Conservation (phyloP, 1,140 invertebrate species). For the Anastrepha obliqua region DNA sequence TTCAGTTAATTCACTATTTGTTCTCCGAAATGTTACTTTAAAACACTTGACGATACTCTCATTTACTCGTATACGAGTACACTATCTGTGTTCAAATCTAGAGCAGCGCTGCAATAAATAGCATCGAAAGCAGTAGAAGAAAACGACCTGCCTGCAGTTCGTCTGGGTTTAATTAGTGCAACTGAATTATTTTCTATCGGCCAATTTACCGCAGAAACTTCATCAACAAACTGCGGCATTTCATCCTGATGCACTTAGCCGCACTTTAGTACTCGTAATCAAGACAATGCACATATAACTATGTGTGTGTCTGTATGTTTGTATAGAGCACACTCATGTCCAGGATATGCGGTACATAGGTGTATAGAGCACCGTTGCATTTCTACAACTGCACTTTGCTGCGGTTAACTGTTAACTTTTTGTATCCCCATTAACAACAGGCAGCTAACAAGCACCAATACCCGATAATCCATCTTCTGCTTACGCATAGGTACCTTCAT, state of each 20-base stretch:
- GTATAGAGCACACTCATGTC: neutral
- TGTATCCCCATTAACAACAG: neutral
- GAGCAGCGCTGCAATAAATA: neutral
- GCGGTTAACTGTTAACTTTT: neutral
- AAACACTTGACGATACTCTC: no score
- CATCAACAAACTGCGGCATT: constrained; percentile 59
- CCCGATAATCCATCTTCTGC: neutral
- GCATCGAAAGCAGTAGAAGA: neutral
- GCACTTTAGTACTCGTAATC: constrained; percentile 29
- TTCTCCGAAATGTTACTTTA: no score
- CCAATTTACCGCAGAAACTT: constrained; percentile 71
- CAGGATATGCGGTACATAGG: neutral
- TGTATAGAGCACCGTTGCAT: neutral
- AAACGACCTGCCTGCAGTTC: neutral
- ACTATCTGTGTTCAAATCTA: neutral
- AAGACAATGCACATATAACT: neutral
- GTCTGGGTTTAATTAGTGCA: constrained; percentile 71
- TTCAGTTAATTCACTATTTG: no score
- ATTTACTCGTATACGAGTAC: no score
- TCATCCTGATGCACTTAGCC: constrained; percentile 31
- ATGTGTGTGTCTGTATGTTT: no score
- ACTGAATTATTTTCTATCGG: constrained; percentile 67
- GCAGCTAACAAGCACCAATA: neutral
- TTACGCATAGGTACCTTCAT: no score
- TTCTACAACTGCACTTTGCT: neutral